A percentile compares a stretch with the other conserved stretches of the same genome.
Conservation (phyloP, 2,797 vertebrate genomes). For the Okamejei kenojei region DNA sequence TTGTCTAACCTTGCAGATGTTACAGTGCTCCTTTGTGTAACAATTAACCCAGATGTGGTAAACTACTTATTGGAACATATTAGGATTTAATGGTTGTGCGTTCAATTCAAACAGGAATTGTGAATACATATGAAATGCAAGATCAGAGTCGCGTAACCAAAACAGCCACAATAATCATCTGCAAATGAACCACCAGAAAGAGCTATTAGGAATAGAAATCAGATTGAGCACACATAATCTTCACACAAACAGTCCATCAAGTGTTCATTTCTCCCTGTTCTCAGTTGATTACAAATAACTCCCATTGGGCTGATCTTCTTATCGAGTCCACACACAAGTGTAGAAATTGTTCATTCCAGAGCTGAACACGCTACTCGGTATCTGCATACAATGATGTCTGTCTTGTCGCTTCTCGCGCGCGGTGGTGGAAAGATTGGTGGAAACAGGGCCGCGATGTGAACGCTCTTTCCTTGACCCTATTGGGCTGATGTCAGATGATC, state of each 20-base stretch:
- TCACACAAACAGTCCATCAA: slow-evolving; percentile 30
- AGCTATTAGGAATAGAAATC: slow-evolving; percentile 19
- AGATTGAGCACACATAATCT: slow-evolving; percentile 12
- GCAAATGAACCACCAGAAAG: neutral
- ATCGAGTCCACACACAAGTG: too few species aligned
- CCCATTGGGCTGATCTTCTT: too few species aligned
- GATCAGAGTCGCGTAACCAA: neutral
- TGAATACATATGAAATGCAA: slow-evolving; percentile 14
- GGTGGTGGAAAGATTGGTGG: too few species aligned
- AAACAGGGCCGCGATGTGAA: too few species aligned
- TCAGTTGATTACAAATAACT: slow-evolving; percentile 14
- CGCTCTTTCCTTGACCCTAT: neutral
- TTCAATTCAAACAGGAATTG: slow-evolving; percentile 9
- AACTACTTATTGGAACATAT: slow-evolving; percentile 4
- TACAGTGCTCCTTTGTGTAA: neutral
- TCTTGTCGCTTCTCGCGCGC: too few species aligned
- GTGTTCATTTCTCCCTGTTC: slow-evolving; percentile 13
- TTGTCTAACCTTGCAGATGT: slow-evolving; percentile 15
- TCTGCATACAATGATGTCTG: too few species aligned
- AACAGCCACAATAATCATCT: slow-evolving; percentile 4
- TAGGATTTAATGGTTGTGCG: neutral
- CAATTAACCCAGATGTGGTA: slow-evolving; percentile 28
- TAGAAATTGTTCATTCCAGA: too few species aligned
- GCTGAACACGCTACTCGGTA: too few species aligned
- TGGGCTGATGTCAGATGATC: slow-evolving; percentile 19